Percentiles rank a stretch among this genome's conserved stretches.
Conservation (phyloP, 2,113 vertebrate species). For the Heliornis fulica region DNA sequence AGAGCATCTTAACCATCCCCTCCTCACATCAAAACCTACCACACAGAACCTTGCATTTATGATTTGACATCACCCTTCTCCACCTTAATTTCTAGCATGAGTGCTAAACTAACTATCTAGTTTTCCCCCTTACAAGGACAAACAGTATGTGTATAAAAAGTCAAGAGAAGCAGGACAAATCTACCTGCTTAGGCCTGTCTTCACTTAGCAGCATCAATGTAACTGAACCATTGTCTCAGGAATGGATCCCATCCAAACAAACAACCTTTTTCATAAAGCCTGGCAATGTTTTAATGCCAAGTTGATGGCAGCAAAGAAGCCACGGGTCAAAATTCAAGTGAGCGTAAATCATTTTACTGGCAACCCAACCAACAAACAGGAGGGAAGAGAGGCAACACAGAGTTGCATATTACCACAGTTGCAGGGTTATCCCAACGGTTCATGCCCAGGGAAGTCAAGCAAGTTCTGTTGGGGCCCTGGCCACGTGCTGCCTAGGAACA, state of each 20-base stretch:
- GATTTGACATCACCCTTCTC: neutral
- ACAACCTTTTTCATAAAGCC: neutral
- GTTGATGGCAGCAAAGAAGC: neutral
- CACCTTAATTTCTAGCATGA: neutral
- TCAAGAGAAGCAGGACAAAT: neutral
- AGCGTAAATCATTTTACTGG: neutral
- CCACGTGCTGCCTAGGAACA: no score
- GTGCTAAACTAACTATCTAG: neutral
- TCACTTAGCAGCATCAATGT: neutral
- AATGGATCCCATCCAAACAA: neutral
- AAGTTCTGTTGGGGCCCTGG: no score
- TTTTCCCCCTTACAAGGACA: neutral
- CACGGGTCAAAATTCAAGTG: neutral
- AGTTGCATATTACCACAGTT: neutral
- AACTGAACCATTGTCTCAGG: neutral
- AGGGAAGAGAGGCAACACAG: neutral
- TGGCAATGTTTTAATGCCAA: neutral
- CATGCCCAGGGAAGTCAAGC: neutral
- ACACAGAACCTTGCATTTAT: neutral
- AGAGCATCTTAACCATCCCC: neutral
- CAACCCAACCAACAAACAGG: neutral
- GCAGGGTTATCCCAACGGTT: neutral
- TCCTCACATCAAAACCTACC: neutral
- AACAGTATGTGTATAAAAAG: neutral
- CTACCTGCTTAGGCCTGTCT: neutral